Base-by-base conservation (phyloP, 2,113 vertebrate species). In the Balaeniceps rex region DNA sequence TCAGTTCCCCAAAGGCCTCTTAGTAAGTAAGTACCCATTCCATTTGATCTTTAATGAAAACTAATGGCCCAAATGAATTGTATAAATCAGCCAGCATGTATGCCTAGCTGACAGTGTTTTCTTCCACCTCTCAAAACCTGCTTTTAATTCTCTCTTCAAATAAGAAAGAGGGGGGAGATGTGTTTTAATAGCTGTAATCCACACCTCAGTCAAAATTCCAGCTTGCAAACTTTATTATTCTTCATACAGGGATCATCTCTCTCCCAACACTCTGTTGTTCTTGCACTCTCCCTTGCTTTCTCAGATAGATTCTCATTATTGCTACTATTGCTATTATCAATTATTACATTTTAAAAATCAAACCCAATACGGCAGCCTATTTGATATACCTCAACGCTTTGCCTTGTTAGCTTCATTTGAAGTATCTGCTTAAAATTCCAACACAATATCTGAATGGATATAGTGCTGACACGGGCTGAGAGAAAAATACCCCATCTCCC, bases 21-120 rank as follows among this genome's bases (percentile, higher is more conserved):
- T 99, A 99, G 99, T 99, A 99, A 99, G 99, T 99, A 99, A 99
- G 99, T 99, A 99, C 99, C 99, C 99, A 99, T 99, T 99, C 99
- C 99, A 99, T 99, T 99, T 99, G 99, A 99, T 99, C 99, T 99
- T 99, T 99, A 99, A 99, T 99, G 99, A 99, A 99, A 99, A 99
- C 99, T 99, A 99, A 99, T 99, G 99, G 99, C 99, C 99, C 99
- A 99, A 99, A 99, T 99, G 99, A 99, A 99, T 99, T 99, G 99
- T 99, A 99, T 99, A 99, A 99, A 99, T 99, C 99, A 99, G 99
- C 98, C 98, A 98, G 99, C 98, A 98, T 99, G 99, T 99, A 99
- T 99, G 99, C 99, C 99, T 98, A 99, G 98, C 98, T 99, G 99
- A 99, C 99, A 99, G 98, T 98, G 98, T 98, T 99, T 99, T 98